Base-by-base conservation (phyloP, 1,140 invertebrate species). In the Micrasema minimum region DNA sequence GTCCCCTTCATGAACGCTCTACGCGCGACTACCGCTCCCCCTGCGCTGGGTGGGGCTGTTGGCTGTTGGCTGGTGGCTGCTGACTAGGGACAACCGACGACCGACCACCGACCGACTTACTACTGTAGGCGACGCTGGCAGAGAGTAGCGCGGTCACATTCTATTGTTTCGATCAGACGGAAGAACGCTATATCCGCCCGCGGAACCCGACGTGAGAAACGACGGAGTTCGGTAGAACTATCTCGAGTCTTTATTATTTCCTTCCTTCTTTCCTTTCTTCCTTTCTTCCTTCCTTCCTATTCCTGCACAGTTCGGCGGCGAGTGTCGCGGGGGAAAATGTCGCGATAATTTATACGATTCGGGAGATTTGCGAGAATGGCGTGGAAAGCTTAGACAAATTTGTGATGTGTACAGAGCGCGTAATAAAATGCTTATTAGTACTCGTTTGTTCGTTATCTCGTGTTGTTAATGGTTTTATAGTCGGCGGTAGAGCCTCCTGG, bases 371-470 rank as follows among this genome's bases (percentile, higher is more conserved):
- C 23, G 31, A 51, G 64, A 66, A 11, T 53, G 45, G 38, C 31
- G 31, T 18, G 37, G 26, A 66, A 66, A 66, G 64, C 64, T 35
- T 66, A 38, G 64, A 23, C 46, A 66, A 66, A 51, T 38, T 66
- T 50, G 62, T 53, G 41, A 37, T n/a, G 70, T 26, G 45, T 71
- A 23, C 20, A 55, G 55, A 31, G 61, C 38, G 41, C 31, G 59
- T 61, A 73, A 73, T 73, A 69, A 48, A 73, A 50, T 18, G 41
- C 62, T 73, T 73, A 69, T 73, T 66, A 62, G 55, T 55, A 53
- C 50, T 23, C 38, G 59, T 53, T 20, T 69, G 66, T 55, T 23
- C 41, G 50, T 66, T 69, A 69, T 73, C 61, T 31, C 14, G 51
- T 38, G 9, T n/a, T 50, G 61, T 69, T 69, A 57, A 69, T 66